phyloP scores from a whole-genome alignment of 1,140 invertebrate species.

The Lucilia cuprina region DNA sequence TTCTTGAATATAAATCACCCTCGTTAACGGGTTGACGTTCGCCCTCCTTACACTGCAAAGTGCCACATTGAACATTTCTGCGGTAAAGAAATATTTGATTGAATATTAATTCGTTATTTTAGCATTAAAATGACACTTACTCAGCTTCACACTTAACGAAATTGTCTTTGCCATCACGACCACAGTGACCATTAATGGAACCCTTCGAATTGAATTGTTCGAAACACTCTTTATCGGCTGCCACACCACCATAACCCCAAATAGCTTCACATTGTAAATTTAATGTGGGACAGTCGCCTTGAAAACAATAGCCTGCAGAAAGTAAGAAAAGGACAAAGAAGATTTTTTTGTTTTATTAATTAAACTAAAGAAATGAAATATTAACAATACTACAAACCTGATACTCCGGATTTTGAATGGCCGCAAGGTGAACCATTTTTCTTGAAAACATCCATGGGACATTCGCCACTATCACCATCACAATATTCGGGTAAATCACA shows the following conservation, averaged over 20 bases:
- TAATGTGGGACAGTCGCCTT: constrained; percentile 88
- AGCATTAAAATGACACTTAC: constrained; percentile 67
- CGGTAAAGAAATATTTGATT: constrained; percentile 22
- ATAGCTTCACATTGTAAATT: constrained; percentile 87
- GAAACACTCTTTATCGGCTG: constrained; percentile 86
- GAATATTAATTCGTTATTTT: not conserved
- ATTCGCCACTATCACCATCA: constrained; percentile 83
- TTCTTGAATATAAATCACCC: constrained; percentile 81
- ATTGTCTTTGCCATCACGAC: constrained; percentile 77
- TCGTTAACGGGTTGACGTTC: constrained; percentile 77
- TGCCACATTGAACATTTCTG: constrained; percentile 85
- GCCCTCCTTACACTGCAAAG: constrained; percentile 89
- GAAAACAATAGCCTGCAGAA: constrained; percentile 82
- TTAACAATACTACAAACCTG: constrained; percentile 44
- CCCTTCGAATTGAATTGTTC: constrained; percentile 94
- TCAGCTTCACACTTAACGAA: constrained; percentile 86
- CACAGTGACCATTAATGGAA: constrained; percentile 92
- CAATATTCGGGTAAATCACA: constrained; percentile 95
- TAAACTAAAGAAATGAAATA: not conserved
- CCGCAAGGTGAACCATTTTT: constrained; percentile 90
- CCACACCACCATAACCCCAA: constrained; percentile 84
- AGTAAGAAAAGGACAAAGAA: not conserved
- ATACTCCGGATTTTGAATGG: constrained; percentile 61
- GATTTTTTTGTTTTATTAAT: not conserved
- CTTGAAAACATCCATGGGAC: constrained; percentile 86